phyloP scores from a whole-genome alignment of 2,888 invertebrate genomes.

The Himalopsyche kuldschensis region DNA sequence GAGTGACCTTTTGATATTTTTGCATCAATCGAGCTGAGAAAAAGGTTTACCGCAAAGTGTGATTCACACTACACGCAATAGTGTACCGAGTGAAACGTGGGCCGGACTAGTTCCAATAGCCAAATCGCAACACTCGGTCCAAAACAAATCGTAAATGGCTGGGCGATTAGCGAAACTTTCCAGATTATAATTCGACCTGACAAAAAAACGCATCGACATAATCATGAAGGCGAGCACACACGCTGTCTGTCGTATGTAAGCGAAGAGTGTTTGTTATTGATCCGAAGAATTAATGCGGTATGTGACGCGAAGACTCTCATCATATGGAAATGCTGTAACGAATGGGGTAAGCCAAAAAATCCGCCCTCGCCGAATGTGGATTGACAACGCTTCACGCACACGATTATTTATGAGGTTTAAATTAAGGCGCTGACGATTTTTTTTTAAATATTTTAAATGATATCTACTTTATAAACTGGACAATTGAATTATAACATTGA shows the following conservation, averaged over 20 bases:
- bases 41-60: not conserved
- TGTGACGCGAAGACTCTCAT: not conserved
- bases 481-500: too few relatives aligned
- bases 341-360: not conserved
- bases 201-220: not conserved
- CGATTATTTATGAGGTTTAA: too few relatives aligned
- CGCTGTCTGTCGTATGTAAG: not conserved
- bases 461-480: too few relatives aligned
- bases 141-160: not conserved
- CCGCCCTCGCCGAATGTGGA: not conserved
- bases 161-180: not conserved
- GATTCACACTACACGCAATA: not conserved
- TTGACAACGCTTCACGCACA: not conserved
- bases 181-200: not conserved
- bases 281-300: not conserved
- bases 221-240: not conserved
- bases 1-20: not conserved
- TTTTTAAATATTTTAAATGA: too few relatives aligned
- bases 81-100: not conserved
- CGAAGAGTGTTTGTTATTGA: not conserved
- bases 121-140: not conserved
- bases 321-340: not conserved
- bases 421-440: too few relatives aligned
- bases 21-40: not conserved
- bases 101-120: not conserved